phyloP scores from a whole-genome alignment of 53 echinoderm and acorn worm species.

The Holothuria scabra region DNA sequence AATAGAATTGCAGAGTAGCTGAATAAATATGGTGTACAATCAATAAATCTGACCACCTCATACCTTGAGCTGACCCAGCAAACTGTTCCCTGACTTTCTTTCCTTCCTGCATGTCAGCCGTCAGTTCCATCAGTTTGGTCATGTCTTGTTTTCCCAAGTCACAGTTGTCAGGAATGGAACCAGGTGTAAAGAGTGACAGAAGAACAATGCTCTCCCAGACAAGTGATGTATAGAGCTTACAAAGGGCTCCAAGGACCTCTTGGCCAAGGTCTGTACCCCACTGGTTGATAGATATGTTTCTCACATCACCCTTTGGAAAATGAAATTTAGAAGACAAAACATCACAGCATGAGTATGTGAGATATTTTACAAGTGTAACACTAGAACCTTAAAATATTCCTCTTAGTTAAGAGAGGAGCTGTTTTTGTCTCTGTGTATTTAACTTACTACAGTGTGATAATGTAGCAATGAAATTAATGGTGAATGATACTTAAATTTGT shows the following conservation, averaged over 20 bases:
- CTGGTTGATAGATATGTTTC: constrained; percentile 97
- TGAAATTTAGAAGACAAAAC: neutral
- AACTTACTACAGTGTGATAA: no score
- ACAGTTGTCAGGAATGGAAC: constrained; percentile 88
- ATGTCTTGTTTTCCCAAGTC: constrained; percentile 93
- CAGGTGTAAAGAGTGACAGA: constrained; percentile 92
- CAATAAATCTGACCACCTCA: no score
- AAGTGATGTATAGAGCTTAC: constrained; percentile 95
- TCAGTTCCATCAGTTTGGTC: constrained; percentile 72
- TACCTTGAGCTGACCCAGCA: neutral
- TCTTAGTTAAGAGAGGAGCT: no score
- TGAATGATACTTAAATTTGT: no score
- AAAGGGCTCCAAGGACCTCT: constrained; percentile 80
- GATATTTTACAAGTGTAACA: neutral
- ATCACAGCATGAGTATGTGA: neutral
- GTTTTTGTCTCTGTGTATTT: no score
- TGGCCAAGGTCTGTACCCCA: constrained; percentile 98
- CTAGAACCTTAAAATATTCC: no score
- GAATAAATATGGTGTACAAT: no score
- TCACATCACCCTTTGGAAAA: constrained; percentile 83
- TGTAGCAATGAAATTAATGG: no score
- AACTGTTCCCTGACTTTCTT: constrained; percentile 35
- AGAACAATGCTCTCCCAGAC: constrained; percentile 99
- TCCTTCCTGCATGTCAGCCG: constrained; percentile 32
- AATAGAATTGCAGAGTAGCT: no score